Conservation (phyloP, 1,140 invertebrate genomes). For the Tenebrio molitor region DNA sequence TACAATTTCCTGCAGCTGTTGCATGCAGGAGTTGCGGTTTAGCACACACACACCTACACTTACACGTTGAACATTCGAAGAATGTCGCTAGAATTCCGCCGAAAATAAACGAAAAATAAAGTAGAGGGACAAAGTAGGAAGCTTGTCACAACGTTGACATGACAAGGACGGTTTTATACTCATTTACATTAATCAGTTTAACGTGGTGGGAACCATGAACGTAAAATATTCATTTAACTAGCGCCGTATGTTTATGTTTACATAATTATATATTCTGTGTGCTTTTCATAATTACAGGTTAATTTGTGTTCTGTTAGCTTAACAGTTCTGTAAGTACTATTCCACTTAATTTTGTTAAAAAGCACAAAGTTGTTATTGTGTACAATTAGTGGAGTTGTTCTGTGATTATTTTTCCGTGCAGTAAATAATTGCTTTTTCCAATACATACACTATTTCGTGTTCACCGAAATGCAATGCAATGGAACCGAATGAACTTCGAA, state of each 20-base stretch:
- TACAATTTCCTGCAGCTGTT: too few species aligned
- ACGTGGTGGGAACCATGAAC: background rate
- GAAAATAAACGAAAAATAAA: background rate
- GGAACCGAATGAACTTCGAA: too few species aligned
- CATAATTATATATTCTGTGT: background rate
- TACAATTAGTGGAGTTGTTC: background rate
- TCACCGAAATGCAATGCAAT: too few species aligned
- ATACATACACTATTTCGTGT: too few species aligned
- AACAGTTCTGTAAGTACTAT: background rate
- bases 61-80: too few species aligned
- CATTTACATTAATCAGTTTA: background rate
- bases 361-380: background rate
- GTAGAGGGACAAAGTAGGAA: background rate
- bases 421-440: too few species aligned
- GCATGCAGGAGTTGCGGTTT: too few species aligned
- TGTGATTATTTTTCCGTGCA: background rate
- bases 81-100: too few species aligned
- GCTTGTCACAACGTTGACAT: background rate
- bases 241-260: background rate
- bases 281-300: slow-evolving; percentile 8
- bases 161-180: background rate
- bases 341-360: background rate
- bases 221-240: slow-evolving; percentile 4
- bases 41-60: too few species aligned
- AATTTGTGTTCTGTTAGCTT: background rate